phyloP scores from a whole-genome alignment of 2,888 invertebrate genomes.

The Eupeodes latifasciatus region DNA sequence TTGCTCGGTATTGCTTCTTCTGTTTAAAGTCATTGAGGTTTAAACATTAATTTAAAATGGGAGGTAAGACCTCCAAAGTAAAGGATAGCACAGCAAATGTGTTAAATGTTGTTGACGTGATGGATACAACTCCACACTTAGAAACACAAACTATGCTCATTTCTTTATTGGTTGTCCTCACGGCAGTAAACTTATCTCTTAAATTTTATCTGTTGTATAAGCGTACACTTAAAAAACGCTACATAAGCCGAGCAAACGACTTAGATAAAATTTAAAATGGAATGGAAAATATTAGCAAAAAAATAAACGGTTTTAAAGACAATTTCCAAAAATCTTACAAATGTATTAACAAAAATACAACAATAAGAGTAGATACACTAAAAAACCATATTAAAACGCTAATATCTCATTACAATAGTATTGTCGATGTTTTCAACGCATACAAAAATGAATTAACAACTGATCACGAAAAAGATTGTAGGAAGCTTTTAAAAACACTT shows the following conservation, averaged over 20 bases:
- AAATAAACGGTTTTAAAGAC: constrained; percentile 11
- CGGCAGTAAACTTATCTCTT: background rate
- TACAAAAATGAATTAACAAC: too few relatives aligned
- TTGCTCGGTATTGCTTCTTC: too few relatives aligned
- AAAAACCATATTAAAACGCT: constrained; percentile 2
- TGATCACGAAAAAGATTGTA: too few relatives aligned
- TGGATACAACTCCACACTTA: constrained; percentile 3
- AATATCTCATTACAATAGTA: background rate
- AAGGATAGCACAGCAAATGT: constrained; percentile 11
- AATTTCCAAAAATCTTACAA: constrained; percentile 7
- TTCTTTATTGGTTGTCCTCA: background rate
- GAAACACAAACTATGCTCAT: background rate
- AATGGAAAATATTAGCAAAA: background rate
- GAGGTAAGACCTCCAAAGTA: constrained; percentile 6
- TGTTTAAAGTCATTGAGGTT: too few relatives aligned
- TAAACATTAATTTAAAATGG: constrained; percentile 12
- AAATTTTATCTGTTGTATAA: constrained; percentile 3
- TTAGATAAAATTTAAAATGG: background rate
- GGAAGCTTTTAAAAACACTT: too few relatives aligned
- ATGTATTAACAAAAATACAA: constrained; percentile 11
- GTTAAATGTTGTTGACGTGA: constrained; percentile 1
- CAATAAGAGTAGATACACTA: constrained; percentile 1
- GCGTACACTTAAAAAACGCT: constrained; percentile 8
- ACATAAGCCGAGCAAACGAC: background rate
- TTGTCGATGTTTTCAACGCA: background rate